phyloP scores from a whole-genome alignment of 2,888 invertebrate genomes.

The Diaphora mendica region DNA sequence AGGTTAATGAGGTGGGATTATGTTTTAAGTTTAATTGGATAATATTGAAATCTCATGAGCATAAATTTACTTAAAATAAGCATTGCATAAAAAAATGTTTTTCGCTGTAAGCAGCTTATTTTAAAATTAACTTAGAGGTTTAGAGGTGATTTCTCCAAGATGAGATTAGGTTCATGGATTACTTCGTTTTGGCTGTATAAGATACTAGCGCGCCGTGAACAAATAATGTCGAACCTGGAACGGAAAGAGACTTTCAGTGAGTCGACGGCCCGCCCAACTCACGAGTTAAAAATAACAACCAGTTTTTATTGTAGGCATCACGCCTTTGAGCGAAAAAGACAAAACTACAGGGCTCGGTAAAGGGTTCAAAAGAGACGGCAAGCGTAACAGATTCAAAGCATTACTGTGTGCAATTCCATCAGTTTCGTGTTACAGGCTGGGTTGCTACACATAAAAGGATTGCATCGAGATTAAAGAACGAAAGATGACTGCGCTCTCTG shows the following conservation, averaged over 20 bases:
- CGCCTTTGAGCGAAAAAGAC: constrained; percentile 78
- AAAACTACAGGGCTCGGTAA: constrained; percentile 67
- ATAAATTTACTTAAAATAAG: not conserved
- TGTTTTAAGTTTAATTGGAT: not conserved
- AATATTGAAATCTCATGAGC: not conserved
- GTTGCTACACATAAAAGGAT: constrained; percentile 41
- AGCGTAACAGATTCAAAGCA: constrained; percentile 79
- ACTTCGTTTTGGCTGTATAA: not conserved
- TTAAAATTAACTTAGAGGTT: not conserved
- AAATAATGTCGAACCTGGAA: constrained; percentile 71
- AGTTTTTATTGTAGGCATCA: constrained; percentile 82
- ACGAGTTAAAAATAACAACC: constrained; percentile 85
- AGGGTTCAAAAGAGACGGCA: constrained; percentile 74
- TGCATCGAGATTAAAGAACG: not conserved
- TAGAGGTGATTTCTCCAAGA: not conserved
- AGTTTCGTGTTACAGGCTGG: constrained; percentile 65
- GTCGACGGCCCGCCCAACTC: constrained; percentile 76
- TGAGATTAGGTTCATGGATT: not conserved
- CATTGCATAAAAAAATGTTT: not conserved
- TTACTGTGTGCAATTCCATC: constrained; percentile 78
- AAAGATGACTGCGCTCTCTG: not conserved
- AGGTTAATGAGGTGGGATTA: not conserved
- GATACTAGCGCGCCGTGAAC: constrained; percentile 37
- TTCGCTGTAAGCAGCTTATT: not conserved
- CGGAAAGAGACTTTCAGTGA: constrained; percentile 79